Percentiles rank a stretch among this genome's conserved stretches.
These are phyloP conservation scores for Eulithis prunata DNA, from an alignment of 2,888 invertebrate species.

Conservation along the genomic window DNA sequence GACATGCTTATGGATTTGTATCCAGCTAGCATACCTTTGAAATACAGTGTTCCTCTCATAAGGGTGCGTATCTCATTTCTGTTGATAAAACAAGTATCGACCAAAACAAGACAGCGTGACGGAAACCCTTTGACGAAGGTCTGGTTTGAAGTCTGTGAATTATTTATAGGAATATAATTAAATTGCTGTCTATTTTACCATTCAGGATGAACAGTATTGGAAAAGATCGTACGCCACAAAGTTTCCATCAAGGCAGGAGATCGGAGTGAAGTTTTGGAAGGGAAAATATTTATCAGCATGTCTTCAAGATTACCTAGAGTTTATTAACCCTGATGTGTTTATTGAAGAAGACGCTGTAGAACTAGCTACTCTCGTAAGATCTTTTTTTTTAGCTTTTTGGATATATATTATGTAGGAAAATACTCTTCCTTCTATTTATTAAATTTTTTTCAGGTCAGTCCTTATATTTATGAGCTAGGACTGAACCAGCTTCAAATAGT, in stretches of 20 bases:
- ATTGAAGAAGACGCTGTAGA: constrained; percentile 70
- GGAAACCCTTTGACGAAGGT: constrained; percentile 26
- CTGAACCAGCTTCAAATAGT: constrained; percentile 82
- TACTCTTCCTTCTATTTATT: neutral
- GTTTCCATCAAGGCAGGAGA: constrained; percentile 65
- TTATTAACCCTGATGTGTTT: constrained; percentile 72
- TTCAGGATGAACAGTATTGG: constrained; percentile 87
- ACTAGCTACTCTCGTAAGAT: constrained; percentile 65
- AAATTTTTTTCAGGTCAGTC: constrained; percentile 64
- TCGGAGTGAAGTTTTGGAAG: constrained; percentile 85
- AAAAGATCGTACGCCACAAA: constrained; percentile 76
- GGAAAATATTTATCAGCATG: constrained; percentile 79
- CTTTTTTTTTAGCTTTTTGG: neutral
- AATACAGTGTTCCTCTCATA: constrained; percentile 80
- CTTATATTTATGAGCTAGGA: constrained; percentile 78
- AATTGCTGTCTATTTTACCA: constrained; percentile 48
- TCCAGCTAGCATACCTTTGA: constrained; percentile 84
- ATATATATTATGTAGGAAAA: too few species aligned
- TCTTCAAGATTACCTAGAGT: constrained; percentile 76
- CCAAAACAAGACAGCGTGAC: neutral
- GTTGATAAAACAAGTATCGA: constrained; percentile 7
- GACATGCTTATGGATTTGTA: constrained; percentile 85
- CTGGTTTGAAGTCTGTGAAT: constrained; percentile 15
- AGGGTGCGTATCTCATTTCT: constrained; percentile 56
- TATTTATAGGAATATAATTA: constrained; percentile 9